Evolutionary conservation across 2,113 vertebrate species (phyloP).

Genomic region (Cinclus mexicanus): DNA sequence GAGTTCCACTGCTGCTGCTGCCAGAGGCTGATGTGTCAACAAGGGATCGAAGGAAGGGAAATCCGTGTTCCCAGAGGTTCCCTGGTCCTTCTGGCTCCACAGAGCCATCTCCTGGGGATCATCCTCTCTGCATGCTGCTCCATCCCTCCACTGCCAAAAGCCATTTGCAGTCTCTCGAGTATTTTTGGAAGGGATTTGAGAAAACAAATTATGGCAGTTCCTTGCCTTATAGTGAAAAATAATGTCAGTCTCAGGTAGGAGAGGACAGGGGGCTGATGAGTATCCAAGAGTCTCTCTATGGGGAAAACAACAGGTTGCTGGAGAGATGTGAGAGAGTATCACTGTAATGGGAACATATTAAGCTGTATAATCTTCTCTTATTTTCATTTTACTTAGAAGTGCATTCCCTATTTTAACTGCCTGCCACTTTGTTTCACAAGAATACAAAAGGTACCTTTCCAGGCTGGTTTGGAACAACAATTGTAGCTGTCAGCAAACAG

Average conservation of each 20-base stretch:
- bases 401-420: not conserved
- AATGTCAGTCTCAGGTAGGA: not conserved
- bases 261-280: not conserved
- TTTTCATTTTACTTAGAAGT: not conserved
- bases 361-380: not conserved
- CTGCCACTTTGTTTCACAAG: not conserved
- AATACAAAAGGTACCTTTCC: not conserved
- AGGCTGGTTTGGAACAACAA: not conserved
- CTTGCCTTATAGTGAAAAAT: not conserved
- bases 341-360: not conserved
- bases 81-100: not conserved
- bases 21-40: not conserved
- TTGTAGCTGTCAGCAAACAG: not conserved
- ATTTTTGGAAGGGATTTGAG: not conserved
- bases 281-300: not conserved
- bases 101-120: not conserved
- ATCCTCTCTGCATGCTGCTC: not conserved
- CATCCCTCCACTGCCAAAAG: not conserved
- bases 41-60: not conserved
- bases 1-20: not conserved
- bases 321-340: not conserved
- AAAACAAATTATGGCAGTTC: not conserved
- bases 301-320: not conserved
- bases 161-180: fast-evolving
- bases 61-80: not conserved